phyloP scores from a whole-genome alignment of 2,113 vertebrate genomes.

The Progne subis region DNA sequence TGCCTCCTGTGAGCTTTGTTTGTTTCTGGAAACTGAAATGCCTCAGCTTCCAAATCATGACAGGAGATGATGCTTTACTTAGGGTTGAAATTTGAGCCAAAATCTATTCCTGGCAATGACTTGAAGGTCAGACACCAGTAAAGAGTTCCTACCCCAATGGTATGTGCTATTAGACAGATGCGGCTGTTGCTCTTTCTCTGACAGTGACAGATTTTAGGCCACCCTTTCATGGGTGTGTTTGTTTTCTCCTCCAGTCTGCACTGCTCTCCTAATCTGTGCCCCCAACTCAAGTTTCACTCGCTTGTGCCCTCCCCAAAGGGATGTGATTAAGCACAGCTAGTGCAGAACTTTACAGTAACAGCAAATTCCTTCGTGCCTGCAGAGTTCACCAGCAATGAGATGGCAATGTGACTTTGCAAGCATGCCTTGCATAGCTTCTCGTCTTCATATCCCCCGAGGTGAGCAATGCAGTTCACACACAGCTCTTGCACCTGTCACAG shows the following conservation, averaged over 20 bases:
- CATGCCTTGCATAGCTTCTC: background rate
- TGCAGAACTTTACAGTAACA: slow-evolving; percentile 18
- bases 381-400: background rate
- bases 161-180: slow-evolving; percentile 58
- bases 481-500: background rate
- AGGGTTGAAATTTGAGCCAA: slow-evolving; percentile 57
- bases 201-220: slow-evolving; percentile 58
- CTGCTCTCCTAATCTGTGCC: slow-evolving; percentile 20
- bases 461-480: background rate
- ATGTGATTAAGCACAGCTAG: background rate
- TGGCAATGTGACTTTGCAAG: background rate
- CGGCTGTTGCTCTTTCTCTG: slow-evolving; percentile 59
- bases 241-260: slow-evolving; percentile 48
- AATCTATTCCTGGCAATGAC: slow-evolving; percentile 62
- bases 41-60: slow-evolving; percentile 46
- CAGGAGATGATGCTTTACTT: slow-evolving; percentile 58
- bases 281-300: slow-evolving; percentile 2
- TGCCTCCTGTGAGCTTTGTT: background rate
- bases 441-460: background rate
- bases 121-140: slow-evolving; percentile 63
- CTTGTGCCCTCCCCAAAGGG: background rate
- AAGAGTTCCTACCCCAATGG: slow-evolving; percentile 30
- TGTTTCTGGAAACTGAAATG: slow-evolving; percentile 61
- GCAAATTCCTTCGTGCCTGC: background rate
- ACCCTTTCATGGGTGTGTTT: slow-evolving; percentile 46